Base-by-base conservation (phyloP, 2,797 vertebrate genomes). In the Vultur gryphus region DNA sequence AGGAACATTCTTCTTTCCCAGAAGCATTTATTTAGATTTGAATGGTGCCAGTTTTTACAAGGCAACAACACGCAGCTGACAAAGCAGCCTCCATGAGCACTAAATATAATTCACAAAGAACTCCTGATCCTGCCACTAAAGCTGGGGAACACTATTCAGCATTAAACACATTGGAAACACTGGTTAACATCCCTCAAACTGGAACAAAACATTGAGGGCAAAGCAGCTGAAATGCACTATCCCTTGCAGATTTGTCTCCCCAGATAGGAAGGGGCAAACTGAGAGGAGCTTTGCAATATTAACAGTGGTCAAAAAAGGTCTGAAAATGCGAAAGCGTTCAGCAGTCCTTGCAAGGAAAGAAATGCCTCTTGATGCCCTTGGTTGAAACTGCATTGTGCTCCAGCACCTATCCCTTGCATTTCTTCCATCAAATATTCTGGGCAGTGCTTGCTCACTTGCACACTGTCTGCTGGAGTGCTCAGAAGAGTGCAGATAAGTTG, bases 51-150 rank as follows among this genome's bases (percentile, higher is more conserved):
- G 66, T 88, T 96, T 95, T 93, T 11, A 87, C 72, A 72, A 70
- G 84, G 93, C 81, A 86, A 84, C 25, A 8, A 75, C 29, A 77
- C 64, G 59, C 61, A 91, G 89, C 76, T 91, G 61, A 94, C 92
- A 96, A 95, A 89, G 90, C 89, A 91, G 87, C 71, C 75, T 93
- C 79, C 95, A 78, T 85, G 58, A 85, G 81, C 2, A 2, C 84
- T 93, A 84, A 95, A 94, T 57, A 55, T 46, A 91, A 96, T 86
- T 89, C 82, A 93, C 82, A 93, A 95, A 96, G 86, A 92, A 58
- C 72, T 91, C 69, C 8, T 8, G 81, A 94, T 86, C 76, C 87
- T 79, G 86, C 43, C 75, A 39, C 76, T 69, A 64, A 91, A 81
- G 84, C 89, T 44, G 31, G 58, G 44, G 51, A 61, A 59, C 62